phyloP scores from a whole-genome alignment of 2,888 invertebrate genomes.

The Hoplodrina blanda region DNA sequence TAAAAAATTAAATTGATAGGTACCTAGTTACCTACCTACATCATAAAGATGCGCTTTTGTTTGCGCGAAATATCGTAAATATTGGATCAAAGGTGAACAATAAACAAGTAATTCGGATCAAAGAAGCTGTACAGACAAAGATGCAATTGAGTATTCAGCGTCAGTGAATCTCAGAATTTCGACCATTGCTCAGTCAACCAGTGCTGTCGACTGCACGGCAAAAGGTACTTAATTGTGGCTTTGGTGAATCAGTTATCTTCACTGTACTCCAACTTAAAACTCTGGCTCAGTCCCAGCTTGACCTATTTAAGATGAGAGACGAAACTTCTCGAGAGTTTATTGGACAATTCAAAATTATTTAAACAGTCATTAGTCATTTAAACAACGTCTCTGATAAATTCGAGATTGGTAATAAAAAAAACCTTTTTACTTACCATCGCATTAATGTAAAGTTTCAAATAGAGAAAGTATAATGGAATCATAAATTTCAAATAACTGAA shows the following conservation, averaged over 20 bases:
- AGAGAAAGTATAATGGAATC: not conserved
- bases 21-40: too few relatives aligned
- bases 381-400: conserved; percentile 2
- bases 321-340: conserved; percentile 46
- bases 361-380: conserved; percentile 25
- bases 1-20: not conserved
- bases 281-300: conserved; percentile 45
- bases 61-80: conserved; percentile 8
- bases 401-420: too few relatives aligned
- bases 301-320: conserved; percentile 48
- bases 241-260: conserved; percentile 56
- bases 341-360: conserved; percentile 39
- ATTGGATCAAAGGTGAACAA: conserved; percentile 22
- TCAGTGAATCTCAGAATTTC: conserved; percentile 41
- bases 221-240: conserved; percentile 58
- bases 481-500: not conserved
- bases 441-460: too few relatives aligned
- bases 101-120: conserved; percentile 25
- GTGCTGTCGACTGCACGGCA: conserved; percentile 26
- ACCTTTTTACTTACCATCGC: too few relatives aligned
- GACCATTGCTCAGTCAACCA: conserved; percentile 35
- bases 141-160: conserved; percentile 48
- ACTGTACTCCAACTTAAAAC: conserved; percentile 55
- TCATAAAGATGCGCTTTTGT: not conserved
- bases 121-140: conserved; percentile 14